Evolutionary conservation across 2,113 vertebrate species (phyloP).

Genomic region (Octodon degus): DNA sequence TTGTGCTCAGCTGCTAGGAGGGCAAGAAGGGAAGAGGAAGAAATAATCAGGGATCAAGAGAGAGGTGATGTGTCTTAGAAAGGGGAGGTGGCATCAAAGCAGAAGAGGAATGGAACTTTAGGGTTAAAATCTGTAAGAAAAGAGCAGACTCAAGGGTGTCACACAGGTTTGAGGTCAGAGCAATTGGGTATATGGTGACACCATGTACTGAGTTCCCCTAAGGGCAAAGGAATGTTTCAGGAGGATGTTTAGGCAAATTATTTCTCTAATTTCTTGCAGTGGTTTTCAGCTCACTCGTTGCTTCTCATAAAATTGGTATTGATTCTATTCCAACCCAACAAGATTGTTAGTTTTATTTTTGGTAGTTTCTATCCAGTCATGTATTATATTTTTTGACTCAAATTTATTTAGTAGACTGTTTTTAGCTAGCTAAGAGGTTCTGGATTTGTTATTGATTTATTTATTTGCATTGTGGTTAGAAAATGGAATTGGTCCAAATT

Average conservation of each 20-base stretch:
- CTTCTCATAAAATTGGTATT: not conserved
- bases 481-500: constrained; percentile 49
- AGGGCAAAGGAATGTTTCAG: not conserved
- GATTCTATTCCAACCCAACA: not conserved
- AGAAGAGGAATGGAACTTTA: not conserved
- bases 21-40: not conserved
- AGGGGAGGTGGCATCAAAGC: not conserved
- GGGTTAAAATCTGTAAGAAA: not conserved
- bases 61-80: not conserved
- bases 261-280: constrained; percentile 41
- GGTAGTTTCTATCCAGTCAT: not conserved
- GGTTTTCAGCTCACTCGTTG: not conserved
- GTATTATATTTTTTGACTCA: not conserved
- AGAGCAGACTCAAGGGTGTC: not conserved
- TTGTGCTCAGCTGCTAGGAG: not conserved
- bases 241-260: not conserved
- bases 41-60: not conserved
- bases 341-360: constrained; percentile 22
- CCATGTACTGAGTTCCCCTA: not conserved
- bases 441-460: constrained; percentile 49
- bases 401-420: not conserved
- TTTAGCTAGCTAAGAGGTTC: not conserved
- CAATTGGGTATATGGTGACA: not conserved
- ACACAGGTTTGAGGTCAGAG: not conserved
- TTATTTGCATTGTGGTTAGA: constrained; percentile 43